phyloP scores from a whole-genome alignment of 2,797 vertebrate species.

The Leuciscus waleckii region DNA sequence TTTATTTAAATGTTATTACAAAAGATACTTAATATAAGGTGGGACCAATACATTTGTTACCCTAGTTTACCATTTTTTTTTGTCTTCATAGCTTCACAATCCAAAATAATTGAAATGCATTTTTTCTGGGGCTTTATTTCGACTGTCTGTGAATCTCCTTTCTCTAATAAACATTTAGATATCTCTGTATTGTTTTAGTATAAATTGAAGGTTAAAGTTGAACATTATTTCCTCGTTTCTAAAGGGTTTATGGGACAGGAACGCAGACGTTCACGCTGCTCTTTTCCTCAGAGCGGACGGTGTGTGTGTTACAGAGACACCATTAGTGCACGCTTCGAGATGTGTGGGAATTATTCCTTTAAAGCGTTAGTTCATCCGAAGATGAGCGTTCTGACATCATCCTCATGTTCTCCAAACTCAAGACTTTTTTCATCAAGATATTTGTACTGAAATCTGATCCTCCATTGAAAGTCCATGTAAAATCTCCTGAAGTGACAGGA shows the following conservation, averaged over 20 bases:
- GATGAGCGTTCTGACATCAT: no score
- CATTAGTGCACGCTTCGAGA: neutral
- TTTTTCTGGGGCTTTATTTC: no score
- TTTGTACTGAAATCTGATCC: no score
- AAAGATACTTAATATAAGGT: no score
- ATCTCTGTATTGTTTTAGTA: neutral
- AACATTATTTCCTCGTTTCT: neutral
- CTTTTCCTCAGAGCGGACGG: neutral
- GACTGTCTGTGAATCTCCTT: neutral
- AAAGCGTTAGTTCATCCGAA: no score
- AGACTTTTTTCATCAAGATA: no score
- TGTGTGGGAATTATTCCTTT: neutral
- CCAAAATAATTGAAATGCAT: no score
- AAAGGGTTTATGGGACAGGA: neutral
- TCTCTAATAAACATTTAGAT: neutral
- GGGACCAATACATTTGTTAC: no score
- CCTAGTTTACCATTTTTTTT: no score
- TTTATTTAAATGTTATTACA: neutral
- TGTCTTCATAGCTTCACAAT: no score
- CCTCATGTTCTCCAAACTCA: no score
- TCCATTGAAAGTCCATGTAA: no score
- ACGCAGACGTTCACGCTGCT: neutral
- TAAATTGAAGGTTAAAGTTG: neutral
- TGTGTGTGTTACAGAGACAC: neutral
- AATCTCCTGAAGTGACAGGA: neutral